Evolutionary conservation across 2,888 invertebrate species (phyloP).

Genomic region (Pterobdella sp.): DNA sequence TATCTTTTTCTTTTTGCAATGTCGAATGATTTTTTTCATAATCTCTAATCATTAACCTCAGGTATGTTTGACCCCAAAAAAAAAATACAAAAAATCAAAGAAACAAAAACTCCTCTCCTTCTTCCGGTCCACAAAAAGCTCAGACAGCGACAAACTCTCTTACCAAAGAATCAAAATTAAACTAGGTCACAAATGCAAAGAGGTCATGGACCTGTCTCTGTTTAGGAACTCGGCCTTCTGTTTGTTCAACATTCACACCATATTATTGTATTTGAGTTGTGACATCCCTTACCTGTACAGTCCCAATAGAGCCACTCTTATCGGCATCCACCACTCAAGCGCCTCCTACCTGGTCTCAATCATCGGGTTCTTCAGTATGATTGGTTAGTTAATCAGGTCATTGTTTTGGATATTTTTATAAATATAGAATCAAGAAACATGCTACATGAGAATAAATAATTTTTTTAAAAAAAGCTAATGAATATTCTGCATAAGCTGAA

Average conservation of each 20-base stretch:
- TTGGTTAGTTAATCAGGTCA: conserved; percentile 62
- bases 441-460: no score
- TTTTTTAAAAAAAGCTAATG: no score
- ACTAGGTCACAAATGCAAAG: conserved; percentile 40
- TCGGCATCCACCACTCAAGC: conserved; percentile 50
- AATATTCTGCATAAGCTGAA: not conserved
- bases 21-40: conserved; percentile 5
- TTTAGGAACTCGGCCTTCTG: conserved; percentile 43
- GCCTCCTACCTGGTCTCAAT: conserved; percentile 70
- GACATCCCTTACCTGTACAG: conserved; percentile 91
- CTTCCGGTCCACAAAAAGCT: no score
- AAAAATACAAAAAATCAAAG: no score
- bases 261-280: conserved; percentile 77
- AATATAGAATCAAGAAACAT: no score
- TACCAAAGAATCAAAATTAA: no score
- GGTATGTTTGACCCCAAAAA: not conserved
- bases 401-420: no score
- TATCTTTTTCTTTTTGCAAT: not conserved
- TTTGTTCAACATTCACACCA: conserved; percentile 65
- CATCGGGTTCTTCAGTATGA: conserved; percentile 69
- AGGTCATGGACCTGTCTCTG: conserved; percentile 45
- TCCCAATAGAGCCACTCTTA: conserved; percentile 65
- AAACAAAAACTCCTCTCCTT: no score
- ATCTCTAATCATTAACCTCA: conserved; percentile 23
- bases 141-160: no score